These are phyloP conservation scores for Danio tinwini DNA, from an alignment of 2,797 vertebrate species.

Conservation along the genomic window DNA sequence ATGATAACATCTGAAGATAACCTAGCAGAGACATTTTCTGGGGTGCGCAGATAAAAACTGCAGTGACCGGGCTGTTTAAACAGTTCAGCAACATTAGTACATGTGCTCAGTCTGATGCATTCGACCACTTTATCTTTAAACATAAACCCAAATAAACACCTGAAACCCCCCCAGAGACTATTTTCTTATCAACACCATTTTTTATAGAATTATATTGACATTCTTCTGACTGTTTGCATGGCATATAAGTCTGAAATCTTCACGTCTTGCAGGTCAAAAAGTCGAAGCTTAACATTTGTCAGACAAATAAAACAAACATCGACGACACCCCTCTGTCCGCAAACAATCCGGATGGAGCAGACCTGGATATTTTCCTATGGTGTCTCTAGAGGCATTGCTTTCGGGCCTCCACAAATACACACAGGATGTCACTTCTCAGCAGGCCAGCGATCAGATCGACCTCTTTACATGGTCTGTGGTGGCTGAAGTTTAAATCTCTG, in stretches of 20 bases:
- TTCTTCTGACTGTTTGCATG: background rate
- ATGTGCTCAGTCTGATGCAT: background rate
- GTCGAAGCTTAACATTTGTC: constrained; percentile 42
- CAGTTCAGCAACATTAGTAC: background rate
- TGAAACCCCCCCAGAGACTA: background rate
- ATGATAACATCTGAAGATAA: background rate
- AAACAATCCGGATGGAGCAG: constrained; percentile 24
- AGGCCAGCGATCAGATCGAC: background rate
- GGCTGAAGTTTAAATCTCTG: constrained; percentile 25
- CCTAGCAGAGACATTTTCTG: background rate
- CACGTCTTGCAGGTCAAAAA: constrained; percentile 26
- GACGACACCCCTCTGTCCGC: constrained; percentile 6
- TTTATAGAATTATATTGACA: constrained; percentile 15
- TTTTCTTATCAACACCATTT: background rate
- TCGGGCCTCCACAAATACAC: constrained; percentile 48
- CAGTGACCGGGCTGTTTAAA: background rate
- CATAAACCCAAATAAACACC: constrained; percentile 24
- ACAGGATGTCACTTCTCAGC: constrained; percentile 49
- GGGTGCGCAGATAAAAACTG: constrained; percentile 1
- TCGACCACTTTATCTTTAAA: constrained; percentile 7
- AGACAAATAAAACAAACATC: constrained; percentile 36
- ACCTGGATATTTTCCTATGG: constrained; percentile 43
- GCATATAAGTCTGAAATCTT: background rate
- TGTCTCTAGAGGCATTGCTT: constrained; percentile 31
- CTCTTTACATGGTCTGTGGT: constrained; percentile 20